A percentile compares a stretch with the other conserved stretches of the same genome.
These are phyloP conservation scores for Eulimnadia texana DNA, from an alignment of 1,140 invertebrate genomes.

Conservation along the genomic window DNA sequence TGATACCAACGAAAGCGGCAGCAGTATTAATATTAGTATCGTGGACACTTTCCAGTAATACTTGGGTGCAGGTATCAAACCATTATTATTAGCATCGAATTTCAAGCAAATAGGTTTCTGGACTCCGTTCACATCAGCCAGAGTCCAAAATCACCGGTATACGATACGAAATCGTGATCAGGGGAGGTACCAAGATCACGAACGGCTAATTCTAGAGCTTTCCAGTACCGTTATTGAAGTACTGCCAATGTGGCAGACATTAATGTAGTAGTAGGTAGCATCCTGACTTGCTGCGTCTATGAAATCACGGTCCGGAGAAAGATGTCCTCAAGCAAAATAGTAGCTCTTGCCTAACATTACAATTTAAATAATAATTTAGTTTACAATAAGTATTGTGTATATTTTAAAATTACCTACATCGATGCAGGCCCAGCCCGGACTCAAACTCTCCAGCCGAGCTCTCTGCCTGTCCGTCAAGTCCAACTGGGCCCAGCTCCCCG, in stretches of 20 bases:
- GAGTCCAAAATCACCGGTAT: constrained; percentile 13
- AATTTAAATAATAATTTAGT: neutral
- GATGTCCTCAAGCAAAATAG: constrained; percentile 23
- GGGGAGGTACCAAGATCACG: constrained; percentile 3
- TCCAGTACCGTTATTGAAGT: constrained; percentile 24
- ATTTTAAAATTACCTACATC: neutral
- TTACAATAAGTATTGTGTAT: neutral
- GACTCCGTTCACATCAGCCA: constrained; percentile 13
- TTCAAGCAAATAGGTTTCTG: constrained; percentile 10
- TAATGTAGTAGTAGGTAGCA: constrained; percentile 24
- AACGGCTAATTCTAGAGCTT: constrained; percentile 11
- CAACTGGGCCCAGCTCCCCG: neutral
- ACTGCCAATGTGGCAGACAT: constrained; percentile 24
- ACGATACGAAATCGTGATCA: neutral
- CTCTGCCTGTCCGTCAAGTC: constrained; percentile 15
- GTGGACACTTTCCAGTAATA: constrained; percentile 21
- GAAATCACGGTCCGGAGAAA: constrained; percentile 24
- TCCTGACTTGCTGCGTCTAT: constrained; percentile 20
- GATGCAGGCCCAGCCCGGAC: neutral
- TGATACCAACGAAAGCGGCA: constrained; percentile 18
- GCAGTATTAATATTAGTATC: constrained; percentile 16
- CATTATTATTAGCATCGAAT: constrained; percentile 9
- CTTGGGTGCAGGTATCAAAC: constrained; percentile 15
- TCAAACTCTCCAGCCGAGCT: constrained; percentile 4
- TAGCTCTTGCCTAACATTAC: constrained; percentile 1